These are phyloP conservation scores for Ametastegia equiseti DNA, from an alignment of 2,888 invertebrate species.

Conservation along the genomic window DNA sequence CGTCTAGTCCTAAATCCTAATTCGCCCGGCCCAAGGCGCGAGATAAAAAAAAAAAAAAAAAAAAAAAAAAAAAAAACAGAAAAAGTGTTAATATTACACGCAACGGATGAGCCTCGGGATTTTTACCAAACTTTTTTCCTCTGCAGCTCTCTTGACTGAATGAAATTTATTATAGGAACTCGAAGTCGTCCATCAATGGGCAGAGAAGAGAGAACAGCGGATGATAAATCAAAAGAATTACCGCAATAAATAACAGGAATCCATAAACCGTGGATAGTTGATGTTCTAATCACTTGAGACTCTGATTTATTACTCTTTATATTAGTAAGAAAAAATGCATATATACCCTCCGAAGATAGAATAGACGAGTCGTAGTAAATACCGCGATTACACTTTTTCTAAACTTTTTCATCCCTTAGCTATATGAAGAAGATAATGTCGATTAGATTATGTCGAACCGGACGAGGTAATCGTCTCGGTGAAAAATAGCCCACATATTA, in stretches of 20 bases:
- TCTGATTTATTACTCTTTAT: neutral
- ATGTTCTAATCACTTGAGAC: neutral
- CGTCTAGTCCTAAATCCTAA: slow-evolving; percentile 18
- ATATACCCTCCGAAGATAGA: neutral
- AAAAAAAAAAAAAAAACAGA: too few relatives aligned
- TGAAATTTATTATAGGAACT: neutral
- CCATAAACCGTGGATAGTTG: slow-evolving; percentile 4
- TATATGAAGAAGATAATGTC: neutral
- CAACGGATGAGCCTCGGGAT: neutral
- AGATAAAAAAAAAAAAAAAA: too few relatives aligned
- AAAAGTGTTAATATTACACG: slow-evolving; percentile 25
- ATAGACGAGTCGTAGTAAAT: neutral
- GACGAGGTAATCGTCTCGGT: neutral
- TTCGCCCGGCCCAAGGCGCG: neutral
- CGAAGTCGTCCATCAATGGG: neutral
- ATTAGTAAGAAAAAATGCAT: slow-evolving; percentile 1
- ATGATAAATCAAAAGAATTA: slow-evolving; percentile 13
- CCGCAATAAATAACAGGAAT: slow-evolving; percentile 2
- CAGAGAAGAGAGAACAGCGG: neutral
- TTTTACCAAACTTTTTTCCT: neutral
- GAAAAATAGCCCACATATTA: neutral
- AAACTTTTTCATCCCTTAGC: neutral
- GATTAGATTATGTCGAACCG: neutral
- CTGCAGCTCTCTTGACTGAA: neutral
- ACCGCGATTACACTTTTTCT: neutral